phyloP scores from a whole-genome alignment of 2,797 vertebrate species.

The Chanos chanos region DNA sequence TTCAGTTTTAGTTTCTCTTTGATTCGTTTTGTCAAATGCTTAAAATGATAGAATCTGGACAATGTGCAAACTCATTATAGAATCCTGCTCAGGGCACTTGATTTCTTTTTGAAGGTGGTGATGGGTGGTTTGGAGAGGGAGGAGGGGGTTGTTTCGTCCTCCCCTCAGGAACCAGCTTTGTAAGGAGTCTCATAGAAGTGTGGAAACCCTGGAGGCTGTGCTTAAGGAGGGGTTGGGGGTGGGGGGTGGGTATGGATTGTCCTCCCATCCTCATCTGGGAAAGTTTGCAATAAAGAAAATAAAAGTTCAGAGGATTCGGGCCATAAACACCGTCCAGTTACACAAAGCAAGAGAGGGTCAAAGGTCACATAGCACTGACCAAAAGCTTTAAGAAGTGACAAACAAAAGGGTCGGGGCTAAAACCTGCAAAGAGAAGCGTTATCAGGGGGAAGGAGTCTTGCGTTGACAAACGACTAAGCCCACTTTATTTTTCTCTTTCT shows the following conservation, averaged over 20 bases:
- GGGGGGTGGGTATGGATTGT: constrained; percentile 32
- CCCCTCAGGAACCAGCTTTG: constrained; percentile 27
- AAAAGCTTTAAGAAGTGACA: constrained; percentile 32
- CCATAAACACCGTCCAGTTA: constrained; percentile 42
- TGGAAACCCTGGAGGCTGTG: constrained; percentile 29
- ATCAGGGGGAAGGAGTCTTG: constrained; percentile 20
- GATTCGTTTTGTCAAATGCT: not conserved
- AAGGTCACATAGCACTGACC: constrained; percentile 39
- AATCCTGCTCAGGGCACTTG: constrained; percentile 22
- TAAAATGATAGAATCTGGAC: constrained; percentile 8
- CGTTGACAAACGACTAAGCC: constrained; percentile 32
- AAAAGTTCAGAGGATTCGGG: constrained; percentile 41
- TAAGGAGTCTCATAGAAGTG: constrained; percentile 19
- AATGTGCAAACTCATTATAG: constrained; percentile 25
- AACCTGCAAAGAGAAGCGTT: constrained; percentile 32
- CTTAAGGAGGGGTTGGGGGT: too few relatives aligned
- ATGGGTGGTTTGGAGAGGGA: constrained; percentile 20
- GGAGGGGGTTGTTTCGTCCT: constrained; percentile 8
- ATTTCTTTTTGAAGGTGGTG: constrained; percentile 20
- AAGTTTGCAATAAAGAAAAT: constrained; percentile 39
- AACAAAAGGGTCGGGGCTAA: constrained; percentile 35
- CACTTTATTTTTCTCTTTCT: constrained; percentile 18
- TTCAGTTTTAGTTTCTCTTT: constrained; percentile 1
- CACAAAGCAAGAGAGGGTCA: constrained; percentile 35
- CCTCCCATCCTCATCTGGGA: constrained; percentile 26